These are phyloP conservation scores for Ametastegia equiseti DNA, from an alignment of 2,888 invertebrate species.

Conservation along the genomic window DNA sequence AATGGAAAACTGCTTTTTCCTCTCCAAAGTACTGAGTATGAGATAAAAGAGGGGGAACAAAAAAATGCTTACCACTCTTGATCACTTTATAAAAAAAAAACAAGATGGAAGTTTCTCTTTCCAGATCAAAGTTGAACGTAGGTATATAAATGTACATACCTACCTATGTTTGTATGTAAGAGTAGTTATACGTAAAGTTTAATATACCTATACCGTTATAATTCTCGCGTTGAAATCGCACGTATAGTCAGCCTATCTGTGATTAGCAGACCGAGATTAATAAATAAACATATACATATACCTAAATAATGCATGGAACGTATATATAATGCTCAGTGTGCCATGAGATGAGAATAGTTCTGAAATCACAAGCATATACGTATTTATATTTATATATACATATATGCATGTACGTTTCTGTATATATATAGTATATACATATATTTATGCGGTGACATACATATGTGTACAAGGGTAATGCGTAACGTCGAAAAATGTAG, in stretches of 20 bases:
- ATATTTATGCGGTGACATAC: background rate
- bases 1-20: background rate
- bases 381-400: no score
- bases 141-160: no score
- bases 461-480: background rate
- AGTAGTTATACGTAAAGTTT: background rate
- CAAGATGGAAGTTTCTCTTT: slow-evolving; percentile 20
- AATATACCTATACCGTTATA: slow-evolving; percentile 9
- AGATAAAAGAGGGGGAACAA: background rate
- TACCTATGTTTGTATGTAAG: no score
- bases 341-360: background rate
- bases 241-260: background rate
- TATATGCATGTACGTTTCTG: no score
- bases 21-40: background rate
- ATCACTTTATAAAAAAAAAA: background rate
- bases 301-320: background rate
- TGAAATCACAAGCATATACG: background rate
- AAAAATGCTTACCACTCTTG: no score
- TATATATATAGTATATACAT: no score
- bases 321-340: background rate
- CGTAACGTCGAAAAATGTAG: background rate
- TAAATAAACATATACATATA: background rate
- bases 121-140: slow-evolving; percentile 13
- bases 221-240: background rate
- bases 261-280: slow-evolving; percentile 1